Percentiles rank a stretch among this genome's conserved stretches.
phyloP scores from a whole-genome alignment of 2,888 invertebrate species.

The Amphipyra berbera region DNA sequence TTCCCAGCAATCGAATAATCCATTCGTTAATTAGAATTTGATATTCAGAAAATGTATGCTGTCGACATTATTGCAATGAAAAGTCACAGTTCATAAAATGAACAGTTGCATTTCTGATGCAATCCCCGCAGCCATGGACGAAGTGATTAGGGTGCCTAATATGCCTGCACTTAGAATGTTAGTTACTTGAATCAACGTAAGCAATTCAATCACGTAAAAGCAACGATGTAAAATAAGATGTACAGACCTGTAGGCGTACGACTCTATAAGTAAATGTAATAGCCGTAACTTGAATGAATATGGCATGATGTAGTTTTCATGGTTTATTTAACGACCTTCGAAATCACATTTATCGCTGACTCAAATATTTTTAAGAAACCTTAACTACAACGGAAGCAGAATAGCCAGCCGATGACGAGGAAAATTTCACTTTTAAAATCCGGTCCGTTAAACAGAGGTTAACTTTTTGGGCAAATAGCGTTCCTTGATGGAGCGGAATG shows the following conservation, averaged over 20 bases:
- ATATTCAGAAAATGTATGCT: neutral
- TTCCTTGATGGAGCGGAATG: constrained; percentile 14
- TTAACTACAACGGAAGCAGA: constrained; percentile 38
- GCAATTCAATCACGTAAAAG: neutral
- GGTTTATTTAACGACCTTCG: constrained; percentile 32
- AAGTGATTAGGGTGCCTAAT: constrained; percentile 5
- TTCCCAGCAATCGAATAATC: constrained; percentile 1
- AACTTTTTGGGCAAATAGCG: constrained; percentile 28
- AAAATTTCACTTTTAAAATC: constrained; percentile 60
- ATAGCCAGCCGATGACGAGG: constrained; percentile 31
- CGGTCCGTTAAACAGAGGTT: constrained; percentile 45
- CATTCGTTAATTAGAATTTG: neutral
- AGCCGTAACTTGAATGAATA: constrained; percentile 12
- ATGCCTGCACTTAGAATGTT: neutral
- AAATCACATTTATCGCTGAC: constrained; percentile 42
- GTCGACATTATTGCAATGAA: neutral
- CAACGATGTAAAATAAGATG: constrained; percentile 3
- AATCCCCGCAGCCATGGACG: neutral
- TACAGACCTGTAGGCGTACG: neutral
- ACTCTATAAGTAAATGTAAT: constrained; percentile 18
- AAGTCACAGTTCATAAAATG: neutral
- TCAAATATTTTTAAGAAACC: constrained; percentile 54
- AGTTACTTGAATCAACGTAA: neutral
- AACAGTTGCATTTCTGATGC: neutral
- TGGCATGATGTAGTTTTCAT: constrained; percentile 11